Base-by-base conservation (phyloP, 2,797 vertebrate species). In the Sparidentex hasta region DNA sequence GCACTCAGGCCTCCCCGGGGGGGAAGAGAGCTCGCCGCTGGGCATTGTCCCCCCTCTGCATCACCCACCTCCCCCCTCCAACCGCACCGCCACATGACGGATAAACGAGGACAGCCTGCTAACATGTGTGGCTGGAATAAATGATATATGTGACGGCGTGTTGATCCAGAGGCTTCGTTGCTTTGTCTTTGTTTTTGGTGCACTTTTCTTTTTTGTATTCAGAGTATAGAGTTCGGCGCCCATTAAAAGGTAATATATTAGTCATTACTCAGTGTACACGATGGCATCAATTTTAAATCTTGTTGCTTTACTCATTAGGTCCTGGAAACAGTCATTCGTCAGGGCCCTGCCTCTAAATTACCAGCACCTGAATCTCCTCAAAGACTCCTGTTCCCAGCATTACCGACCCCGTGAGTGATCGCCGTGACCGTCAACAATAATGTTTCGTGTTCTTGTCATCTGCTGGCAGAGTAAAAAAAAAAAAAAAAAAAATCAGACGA, bases 1-100 rank as follows among this genome's bases (percentile, higher is more conserved):
- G 90, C 90, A 93, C 89, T 93, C 92, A 89, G 82, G 51, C 63
- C 77, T 89, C 81, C 90, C 88, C 16, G 18, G 80, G 90, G 87
- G 90, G 87, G 83, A 41, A 59, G 57, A 62, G 65, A 16, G 78
- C 83, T 88, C 62, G 71, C 87, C 68, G 62, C 82, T 84, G 87
- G 91, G 90, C 88, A 88, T 78, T 70, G 59, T 80, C 88, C 87
- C 87, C 86, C 86, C 83, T 64, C 61, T 65, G 63, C 76, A 16
- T 75, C 74, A 52, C 76, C 83, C 79, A 67, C 41, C 29, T 41
- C 71, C 63, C 66, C 67, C 57, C 67, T 55, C 68, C 71, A 51
- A 41, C 76, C 63, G 12, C 33, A 54, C 41, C 0, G 48, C 50
- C 64, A 56, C 58, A 61, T 79, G 78, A 84, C 78, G 82, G 66